Base-by-base conservation (phyloP, 1,140 invertebrate genomes). In the Microplitis demolitor region DNA sequence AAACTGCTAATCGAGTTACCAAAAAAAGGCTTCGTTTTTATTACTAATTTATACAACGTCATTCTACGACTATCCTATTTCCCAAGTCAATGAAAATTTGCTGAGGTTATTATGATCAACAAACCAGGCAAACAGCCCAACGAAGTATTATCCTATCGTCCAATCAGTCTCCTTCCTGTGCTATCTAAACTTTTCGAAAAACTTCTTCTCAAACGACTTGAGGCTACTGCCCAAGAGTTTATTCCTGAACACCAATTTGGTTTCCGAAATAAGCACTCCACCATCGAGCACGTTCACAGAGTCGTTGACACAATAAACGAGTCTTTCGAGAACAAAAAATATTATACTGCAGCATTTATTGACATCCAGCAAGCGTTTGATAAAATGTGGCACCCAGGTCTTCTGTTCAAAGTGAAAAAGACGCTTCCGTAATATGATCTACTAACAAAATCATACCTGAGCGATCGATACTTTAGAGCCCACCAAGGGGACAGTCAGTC, bases 351-450 rank as follows among this genome's bases (percentile, higher is more conserved):
- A 11, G 77, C 80, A 1, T 81, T 84, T 35, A 72, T 85, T 2
- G 82, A 86, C 45, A 76, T 84, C 0, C 54, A 74, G 37, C 79
- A 82, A 72, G 82, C 84, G 0, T 82, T 85, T 61, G 79, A 85
- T 69, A 74, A 75, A 50, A 78, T 85, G 0, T 84, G 82, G 83
- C 78, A 79, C 31, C 34, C 70, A 2, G 78, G 81, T 2, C 67
- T 84, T 0, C n/a, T 81, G 0, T 75, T 64, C 35, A 85, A 83
- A 72, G 54, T 84, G 4, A 76, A 77, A 68, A 56, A 60, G 9
- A 0, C 31, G 14, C 58, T 77, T 9, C 72, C 73, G 58, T 35
- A 61, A 45, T 33, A 67, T 35, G 67, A 66, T 31, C 4, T 69
- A n/a, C 33, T 76, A 53, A 13, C 74, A 13, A 74, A 67, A 63